These are phyloP conservation scores for Magallana angulata DNA, from an alignment of 1,140 invertebrate genomes.

Conservation along the genomic window DNA sequence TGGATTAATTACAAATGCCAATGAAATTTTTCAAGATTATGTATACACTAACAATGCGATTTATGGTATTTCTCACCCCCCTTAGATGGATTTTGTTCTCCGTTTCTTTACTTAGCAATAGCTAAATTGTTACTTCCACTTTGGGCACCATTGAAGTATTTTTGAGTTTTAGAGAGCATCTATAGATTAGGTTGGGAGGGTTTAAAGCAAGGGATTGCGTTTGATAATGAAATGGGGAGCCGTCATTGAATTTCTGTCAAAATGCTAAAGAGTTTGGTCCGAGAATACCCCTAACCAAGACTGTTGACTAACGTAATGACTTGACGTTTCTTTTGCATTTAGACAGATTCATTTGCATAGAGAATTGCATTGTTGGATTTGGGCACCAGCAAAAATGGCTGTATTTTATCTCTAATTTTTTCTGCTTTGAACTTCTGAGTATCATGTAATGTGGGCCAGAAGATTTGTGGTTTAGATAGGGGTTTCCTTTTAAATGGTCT, in stretches of 20 bases:
- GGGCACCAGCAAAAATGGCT: neutral
- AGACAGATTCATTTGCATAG: constrained; percentile 31
- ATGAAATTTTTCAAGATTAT: constrained; percentile 24
- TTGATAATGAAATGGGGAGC: constrained; percentile 19
- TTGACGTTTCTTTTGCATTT: constrained; percentile 34
- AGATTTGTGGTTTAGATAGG: constrained; percentile 34
- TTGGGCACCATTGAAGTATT: neutral
- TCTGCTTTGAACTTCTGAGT: constrained; percentile 2
- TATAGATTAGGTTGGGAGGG: neutral
- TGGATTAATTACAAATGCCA: constrained; percentile 23
- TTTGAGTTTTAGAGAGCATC: constrained; percentile 8
- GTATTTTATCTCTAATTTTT: constrained; percentile 32
- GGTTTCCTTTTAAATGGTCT: constrained; percentile 16
- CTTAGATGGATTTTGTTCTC: neutral
- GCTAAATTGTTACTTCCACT: neutral
- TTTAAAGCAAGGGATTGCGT: constrained; percentile 25
- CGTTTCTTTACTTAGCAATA: neutral
- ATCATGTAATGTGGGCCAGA: constrained; percentile 23
- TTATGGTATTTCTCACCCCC: neutral
- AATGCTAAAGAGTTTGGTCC: constrained; percentile 34
- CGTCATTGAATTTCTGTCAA: constrained; percentile 35
- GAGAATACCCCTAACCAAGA: constrained; percentile 22
- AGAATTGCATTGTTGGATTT: neutral
- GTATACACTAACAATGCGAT: constrained; percentile 6
- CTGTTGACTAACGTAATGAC: constrained; percentile 31